These are phyloP conservation scores for Acrobasis consociella DNA, from an alignment of 2,888 invertebrate genomes.

Conservation along the genomic window DNA sequence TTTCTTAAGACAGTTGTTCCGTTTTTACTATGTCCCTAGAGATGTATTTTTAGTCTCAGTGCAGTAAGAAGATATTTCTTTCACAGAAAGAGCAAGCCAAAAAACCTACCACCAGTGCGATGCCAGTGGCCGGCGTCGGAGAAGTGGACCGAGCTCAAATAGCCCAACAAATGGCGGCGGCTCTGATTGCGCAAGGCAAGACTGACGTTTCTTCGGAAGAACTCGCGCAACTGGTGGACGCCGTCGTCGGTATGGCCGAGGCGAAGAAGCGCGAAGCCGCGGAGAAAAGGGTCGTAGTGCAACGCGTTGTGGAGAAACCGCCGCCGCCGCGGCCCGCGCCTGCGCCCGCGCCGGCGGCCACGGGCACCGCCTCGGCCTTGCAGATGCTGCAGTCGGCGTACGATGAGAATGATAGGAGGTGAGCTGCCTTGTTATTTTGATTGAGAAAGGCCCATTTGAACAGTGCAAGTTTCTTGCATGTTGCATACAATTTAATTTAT, in stretches of 20 bases:
- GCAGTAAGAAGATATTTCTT: background rate
- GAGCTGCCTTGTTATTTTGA: constrained; percentile 24
- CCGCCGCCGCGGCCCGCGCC: constrained; percentile 23
- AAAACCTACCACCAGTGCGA: constrained; percentile 61
- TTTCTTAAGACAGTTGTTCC: too few relatives aligned
- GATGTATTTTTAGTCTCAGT: too few relatives aligned
- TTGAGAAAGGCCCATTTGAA: background rate
- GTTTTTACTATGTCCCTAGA: too few relatives aligned
- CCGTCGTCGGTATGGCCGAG: constrained; percentile 84
- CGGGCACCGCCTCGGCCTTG: constrained; percentile 64
- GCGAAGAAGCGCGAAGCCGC: constrained; percentile 67
- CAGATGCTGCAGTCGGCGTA: constrained; percentile 75
- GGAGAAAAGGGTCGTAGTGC: constrained; percentile 35
- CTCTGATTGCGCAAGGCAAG: constrained; percentile 90
- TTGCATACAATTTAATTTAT: too few relatives aligned
- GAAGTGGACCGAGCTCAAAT: constrained; percentile 90
- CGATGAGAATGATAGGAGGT: constrained; percentile 69
- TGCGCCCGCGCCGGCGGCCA: constrained; percentile 20
- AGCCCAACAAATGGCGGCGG: constrained; percentile 91
- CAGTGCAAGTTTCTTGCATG: too few relatives aligned
- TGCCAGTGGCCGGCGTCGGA: constrained; percentile 88
- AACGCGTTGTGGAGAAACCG: constrained; percentile 31
- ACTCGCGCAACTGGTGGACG: constrained; percentile 89
- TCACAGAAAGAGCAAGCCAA: constrained; percentile 21
- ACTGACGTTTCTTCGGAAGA: constrained; percentile 91